These are phyloP conservation scores for Bombus pascuorum DNA, from an alignment of 1,140 invertebrate species.

Conservation along the genomic window DNA sequence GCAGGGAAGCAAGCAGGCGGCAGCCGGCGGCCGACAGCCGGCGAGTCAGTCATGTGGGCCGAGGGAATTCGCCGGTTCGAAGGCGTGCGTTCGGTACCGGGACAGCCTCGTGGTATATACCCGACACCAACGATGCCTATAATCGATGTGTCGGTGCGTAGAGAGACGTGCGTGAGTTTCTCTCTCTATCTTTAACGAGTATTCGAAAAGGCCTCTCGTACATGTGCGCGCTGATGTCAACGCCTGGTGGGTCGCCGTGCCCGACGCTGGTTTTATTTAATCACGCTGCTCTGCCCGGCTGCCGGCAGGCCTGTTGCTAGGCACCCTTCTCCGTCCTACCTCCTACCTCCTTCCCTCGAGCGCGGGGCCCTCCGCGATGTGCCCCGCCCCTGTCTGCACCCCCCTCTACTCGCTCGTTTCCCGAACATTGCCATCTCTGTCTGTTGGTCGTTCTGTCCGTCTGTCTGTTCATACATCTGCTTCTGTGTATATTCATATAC, in stretches of 20 bases:
- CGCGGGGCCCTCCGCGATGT: constrained; percentile 70
- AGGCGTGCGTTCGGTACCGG: constrained; percentile 52
- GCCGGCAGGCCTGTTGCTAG: constrained; percentile 81
- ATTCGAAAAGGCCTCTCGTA: constrained; percentile 33
- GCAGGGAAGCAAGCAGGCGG: background rate
- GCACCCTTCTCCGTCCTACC: constrained; percentile 72
- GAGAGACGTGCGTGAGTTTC: background rate
- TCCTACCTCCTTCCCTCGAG: constrained; percentile 49
- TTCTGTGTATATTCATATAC: background rate
- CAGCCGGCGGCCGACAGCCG: constrained; percentile 38
- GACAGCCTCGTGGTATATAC: constrained; percentile 47
- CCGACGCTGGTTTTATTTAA: constrained; percentile 80
- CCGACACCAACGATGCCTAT: background rate
- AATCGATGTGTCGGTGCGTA: constrained; percentile 18
- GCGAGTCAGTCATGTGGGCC: constrained; percentile 69
- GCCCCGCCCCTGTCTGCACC: constrained; percentile 75
- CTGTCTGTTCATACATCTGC: background rate
- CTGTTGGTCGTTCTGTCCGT: constrained; percentile 8
- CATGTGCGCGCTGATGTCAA: constrained; percentile 72
- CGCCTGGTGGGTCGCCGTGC: constrained; percentile 75
- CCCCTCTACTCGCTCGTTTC: constrained; percentile 51
- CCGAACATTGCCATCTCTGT: constrained; percentile 52
- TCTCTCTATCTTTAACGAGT: background rate
- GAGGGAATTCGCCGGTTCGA: constrained; percentile 69
- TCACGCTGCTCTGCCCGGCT: constrained; percentile 76